These are phyloP conservation scores for Distichodus sexfasciatus DNA, from an alignment of 2,797 vertebrate genomes.

Conservation along the genomic window DNA sequence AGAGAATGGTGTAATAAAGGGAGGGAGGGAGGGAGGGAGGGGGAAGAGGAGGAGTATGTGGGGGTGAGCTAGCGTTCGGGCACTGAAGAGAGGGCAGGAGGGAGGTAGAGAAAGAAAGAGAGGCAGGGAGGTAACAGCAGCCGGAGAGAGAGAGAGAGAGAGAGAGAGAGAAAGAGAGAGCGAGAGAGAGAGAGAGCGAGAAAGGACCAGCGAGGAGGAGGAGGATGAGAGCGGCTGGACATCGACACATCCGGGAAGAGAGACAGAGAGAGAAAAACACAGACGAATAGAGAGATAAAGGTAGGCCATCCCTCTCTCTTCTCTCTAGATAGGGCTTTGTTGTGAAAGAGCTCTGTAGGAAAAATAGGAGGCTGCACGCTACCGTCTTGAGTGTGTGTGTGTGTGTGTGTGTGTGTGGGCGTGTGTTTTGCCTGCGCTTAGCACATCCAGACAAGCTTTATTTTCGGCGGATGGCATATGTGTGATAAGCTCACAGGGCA, in stretches of 20 bases:
- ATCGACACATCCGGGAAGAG: slow-evolving; percentile 23
- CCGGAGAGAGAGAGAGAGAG: slow-evolving; percentile 9
- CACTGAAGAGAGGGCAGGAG: slow-evolving; percentile 45
- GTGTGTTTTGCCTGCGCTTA: slow-evolving; percentile 2
- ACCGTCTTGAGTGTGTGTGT: not conserved
- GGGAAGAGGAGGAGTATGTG: slow-evolving; percentile 41
- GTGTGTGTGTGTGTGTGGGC: slow-evolving; percentile 7
- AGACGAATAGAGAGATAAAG: slow-evolving; percentile 32
- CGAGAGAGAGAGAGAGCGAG: slow-evolving; percentile 16
- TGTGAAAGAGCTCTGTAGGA: not conserved
- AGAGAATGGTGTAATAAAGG: no score
- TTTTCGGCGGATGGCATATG: slow-evolving; percentile 33
- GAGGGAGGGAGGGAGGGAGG: slow-evolving; percentile 30
- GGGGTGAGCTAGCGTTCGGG: no score
- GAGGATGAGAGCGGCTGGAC: slow-evolving; percentile 24
- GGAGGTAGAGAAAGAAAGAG: slow-evolving; percentile 28
- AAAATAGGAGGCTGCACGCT: slow-evolving; percentile 4
- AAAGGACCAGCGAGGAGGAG: slow-evolving; percentile 18
- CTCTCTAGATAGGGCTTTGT: not conserved
- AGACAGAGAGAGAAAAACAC: slow-evolving; percentile 28
- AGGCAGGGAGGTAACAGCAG: slow-evolving; percentile 31
- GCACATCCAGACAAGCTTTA: slow-evolving; percentile 17
- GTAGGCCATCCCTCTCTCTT: slow-evolving; percentile 3
- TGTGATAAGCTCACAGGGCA: slow-evolving; percentile 24
- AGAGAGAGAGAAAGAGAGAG: slow-evolving; percentile 15